Evolutionary conservation across 2,888 invertebrate genomes (phyloP).

Genomic region (Polia nebulosa): DNA sequence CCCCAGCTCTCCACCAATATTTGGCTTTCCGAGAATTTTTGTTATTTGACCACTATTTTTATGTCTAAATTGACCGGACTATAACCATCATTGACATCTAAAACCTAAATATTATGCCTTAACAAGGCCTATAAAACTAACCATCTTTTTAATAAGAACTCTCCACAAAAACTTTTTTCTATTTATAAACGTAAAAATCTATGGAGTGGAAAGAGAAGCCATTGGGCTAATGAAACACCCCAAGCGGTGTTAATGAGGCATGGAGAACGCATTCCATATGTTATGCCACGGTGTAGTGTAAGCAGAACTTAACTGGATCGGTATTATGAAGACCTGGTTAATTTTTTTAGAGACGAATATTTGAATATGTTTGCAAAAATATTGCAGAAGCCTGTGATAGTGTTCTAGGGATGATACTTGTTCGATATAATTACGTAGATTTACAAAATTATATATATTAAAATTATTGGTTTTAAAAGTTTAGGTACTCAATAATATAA

Average conservation of each 20-base stretch:
- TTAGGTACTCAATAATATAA: no score
- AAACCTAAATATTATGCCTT: no score
- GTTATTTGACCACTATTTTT: no score
- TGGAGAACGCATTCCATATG: conserved; percentile 53
- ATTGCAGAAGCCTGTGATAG: no score
- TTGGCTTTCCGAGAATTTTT: no score
- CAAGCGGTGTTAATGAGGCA: conserved; percentile 66
- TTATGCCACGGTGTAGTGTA: conserved; percentile 51
- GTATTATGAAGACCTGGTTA: conserved; percentile 1
- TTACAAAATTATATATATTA: no score
- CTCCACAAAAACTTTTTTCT: conserved; percentile 35
- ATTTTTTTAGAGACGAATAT: not conserved
- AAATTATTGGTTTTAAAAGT: no score
- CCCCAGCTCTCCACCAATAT: no score
- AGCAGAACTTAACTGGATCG: conserved; percentile 43
- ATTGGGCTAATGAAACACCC: conserved; percentile 74
- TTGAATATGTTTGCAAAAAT: not conserved
- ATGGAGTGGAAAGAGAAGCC: conserved; percentile 73
- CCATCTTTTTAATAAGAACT: not conserved
- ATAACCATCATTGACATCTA: no score
- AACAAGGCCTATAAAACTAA: not conserved
- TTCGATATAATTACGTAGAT: no score
- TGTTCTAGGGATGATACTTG: no score
- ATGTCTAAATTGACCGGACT: no score
- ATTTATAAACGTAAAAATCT: conserved; percentile 74